Conservation (phyloP, 2,888 invertebrate species). For the Drosophila suboccidentalis region DNA sequence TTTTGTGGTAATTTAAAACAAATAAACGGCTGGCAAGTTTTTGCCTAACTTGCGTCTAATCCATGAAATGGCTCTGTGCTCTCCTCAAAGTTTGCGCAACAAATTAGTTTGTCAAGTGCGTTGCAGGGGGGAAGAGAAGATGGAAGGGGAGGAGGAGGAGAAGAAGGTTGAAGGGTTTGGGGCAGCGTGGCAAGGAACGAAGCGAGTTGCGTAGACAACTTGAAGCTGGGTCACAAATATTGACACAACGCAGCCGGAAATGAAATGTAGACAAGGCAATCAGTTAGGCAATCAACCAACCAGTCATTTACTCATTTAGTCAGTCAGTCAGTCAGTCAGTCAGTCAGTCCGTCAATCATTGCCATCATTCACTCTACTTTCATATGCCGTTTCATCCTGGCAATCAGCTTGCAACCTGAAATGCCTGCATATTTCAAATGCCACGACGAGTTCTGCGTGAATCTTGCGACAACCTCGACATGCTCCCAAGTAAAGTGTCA, state of each 20-base stretch:
- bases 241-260: constrained; percentile 72
- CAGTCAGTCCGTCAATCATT: constrained; percentile 13
- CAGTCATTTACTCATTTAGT: constrained; percentile 10
- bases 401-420: constrained; percentile 25
- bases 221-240: constrained; percentile 65
- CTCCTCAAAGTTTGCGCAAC: constrained; percentile 72
- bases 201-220: constrained; percentile 42
- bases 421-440: constrained; percentile 47
- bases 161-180: not conserved
- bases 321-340: not conserved
- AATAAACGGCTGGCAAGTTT: constrained; percentile 67
- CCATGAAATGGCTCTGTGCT: constrained; percentile 43
- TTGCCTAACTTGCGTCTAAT: constrained; percentile 59
- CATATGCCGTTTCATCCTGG: constrained; percentile 66
- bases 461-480: constrained; percentile 47
- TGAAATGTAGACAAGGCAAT: constrained; percentile 69
- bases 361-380: constrained; percentile 39
- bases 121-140: constrained; percentile 14
- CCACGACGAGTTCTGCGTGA: constrained; percentile 11
- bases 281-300: constrained; percentile 22
- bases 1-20: constrained; percentile 83
- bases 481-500: constrained; percentile 75
- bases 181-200: not conserved
- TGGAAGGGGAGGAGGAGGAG: not conserved
- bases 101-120: constrained; percentile 80